These are phyloP conservation scores for Orbicella faveolata DNA, from an alignment of 64 coral and sea anemone genomes.

Conservation along the genomic window DNA sequence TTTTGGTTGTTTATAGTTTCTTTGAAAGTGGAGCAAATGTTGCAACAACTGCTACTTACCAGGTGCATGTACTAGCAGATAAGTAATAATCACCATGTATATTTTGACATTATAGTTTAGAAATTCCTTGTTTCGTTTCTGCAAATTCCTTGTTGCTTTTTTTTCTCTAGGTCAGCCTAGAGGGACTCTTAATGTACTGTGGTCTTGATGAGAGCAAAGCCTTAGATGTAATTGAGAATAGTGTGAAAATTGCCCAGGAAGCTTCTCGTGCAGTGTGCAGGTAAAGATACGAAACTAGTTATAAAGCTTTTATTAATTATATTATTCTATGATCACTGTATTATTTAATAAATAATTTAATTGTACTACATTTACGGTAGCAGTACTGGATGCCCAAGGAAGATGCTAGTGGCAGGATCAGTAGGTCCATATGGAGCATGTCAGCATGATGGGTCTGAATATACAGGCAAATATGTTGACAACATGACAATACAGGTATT, in stretches of 20 bases:
- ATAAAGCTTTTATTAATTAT: neutral
- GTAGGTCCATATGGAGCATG: slow-evolving; percentile 89
- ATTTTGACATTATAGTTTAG: no score
- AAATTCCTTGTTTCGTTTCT: neutral
- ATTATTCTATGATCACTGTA: neutral
- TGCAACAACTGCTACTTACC: slow-evolving; percentile 78
- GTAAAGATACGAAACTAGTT: neutral
- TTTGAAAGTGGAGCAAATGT: slow-evolving; percentile 81
- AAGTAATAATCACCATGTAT: no score
- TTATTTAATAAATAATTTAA: neutral
- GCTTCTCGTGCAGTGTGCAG: slow-evolving; percentile 54
- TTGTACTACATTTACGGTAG: neutral
- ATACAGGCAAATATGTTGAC: slow-evolving; percentile 88
- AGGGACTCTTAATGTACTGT: slow-evolving; percentile 68
- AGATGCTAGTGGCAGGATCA: slow-evolving; percentile 68
- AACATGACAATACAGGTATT: slow-evolving; percentile 70
- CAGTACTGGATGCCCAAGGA: neutral
- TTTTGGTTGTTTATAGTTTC: slow-evolving; percentile 57
- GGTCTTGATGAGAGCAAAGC: slow-evolving; percentile 53
- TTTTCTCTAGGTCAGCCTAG: slow-evolving; percentile 64
- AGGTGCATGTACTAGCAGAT: slow-evolving; percentile 35
- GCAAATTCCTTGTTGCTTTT: neutral
- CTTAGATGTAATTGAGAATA: slow-evolving; percentile 45
- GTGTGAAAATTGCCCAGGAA: slow-evolving; percentile 75
- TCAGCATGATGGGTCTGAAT: slow-evolving; percentile 84